A percentile compares a stretch with the other conserved stretches of the same genome.
phyloP scores from a whole-genome alignment of 2,888 invertebrate species.

The Tiphia femorata region DNA sequence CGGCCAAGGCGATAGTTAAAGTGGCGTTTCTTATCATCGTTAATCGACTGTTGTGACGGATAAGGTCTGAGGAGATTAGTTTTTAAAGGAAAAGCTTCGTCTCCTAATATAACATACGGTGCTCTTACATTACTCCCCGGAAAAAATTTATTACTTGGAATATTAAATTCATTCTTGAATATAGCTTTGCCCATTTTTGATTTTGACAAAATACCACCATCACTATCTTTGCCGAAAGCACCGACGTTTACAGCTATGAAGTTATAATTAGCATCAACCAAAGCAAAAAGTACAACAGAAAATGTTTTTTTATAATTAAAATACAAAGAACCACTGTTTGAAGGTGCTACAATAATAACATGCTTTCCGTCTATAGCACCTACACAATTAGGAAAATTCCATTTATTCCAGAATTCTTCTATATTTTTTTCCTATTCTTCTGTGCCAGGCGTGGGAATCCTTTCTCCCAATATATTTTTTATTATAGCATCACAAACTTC shows the following conservation, averaged over 20 bases:
- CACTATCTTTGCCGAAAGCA: not conserved
- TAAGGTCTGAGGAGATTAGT: too few species aligned
- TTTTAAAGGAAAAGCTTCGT: too few species aligned
- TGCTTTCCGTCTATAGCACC: too few species aligned
- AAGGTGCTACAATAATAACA: conserved; percentile 1
- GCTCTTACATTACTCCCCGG: too few species aligned
- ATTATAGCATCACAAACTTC: not conserved
- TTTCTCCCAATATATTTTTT: not conserved
- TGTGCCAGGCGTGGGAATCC: not conserved
- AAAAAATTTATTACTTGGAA: not conserved
- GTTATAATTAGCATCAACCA: conserved; percentile 12
- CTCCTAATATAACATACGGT: too few species aligned
- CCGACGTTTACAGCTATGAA: conserved; percentile 1
- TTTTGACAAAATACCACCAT: not conserved
- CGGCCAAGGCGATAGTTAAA: too few species aligned
- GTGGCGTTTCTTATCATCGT: too few species aligned
- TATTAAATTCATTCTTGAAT: not conserved
- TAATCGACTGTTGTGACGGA: too few species aligned
- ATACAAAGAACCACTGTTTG: conserved; percentile 7
- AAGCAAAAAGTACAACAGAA: conserved; percentile 5
- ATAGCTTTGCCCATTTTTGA: not conserved
- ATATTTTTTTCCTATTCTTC: not conserved
- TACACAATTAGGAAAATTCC: too few species aligned
- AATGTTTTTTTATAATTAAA: conserved; percentile 15
- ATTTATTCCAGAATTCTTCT: conserved; percentile 7